phyloP scores from a whole-genome alignment of 2,113 vertebrate genomes.

The Toxotes chatareus region DNA sequence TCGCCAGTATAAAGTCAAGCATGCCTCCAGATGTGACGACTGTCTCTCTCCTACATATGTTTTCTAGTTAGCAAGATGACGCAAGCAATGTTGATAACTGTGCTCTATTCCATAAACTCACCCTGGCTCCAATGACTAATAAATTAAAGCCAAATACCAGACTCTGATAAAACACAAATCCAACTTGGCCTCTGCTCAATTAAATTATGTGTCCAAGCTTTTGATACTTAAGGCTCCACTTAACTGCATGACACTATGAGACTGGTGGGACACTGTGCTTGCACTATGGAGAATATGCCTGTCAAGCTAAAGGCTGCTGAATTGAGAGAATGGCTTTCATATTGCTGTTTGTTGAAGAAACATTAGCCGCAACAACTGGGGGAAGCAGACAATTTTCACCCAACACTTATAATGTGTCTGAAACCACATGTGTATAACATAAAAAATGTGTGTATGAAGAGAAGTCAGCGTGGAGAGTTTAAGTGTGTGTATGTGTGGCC shows the following conservation, averaged over 20 bases:
- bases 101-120: slow-evolving; percentile 15
- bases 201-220: slow-evolving; percentile 20
- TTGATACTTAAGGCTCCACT: slow-evolving; percentile 25
- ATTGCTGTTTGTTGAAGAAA: slow-evolving; percentile 53
- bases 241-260: slow-evolving; percentile 28
- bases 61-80: slow-evolving; percentile 9
- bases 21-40: background rate
- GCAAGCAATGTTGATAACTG: slow-evolving; percentile 28
- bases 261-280: slow-evolving; percentile 14
- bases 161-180: slow-evolving; percentile 31
- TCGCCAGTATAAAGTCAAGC: background rate
- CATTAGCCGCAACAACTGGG: slow-evolving; percentile 29
- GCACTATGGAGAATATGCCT: slow-evolving; percentile 33
- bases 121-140: slow-evolving; percentile 29
- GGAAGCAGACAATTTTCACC: slow-evolving; percentile 16
- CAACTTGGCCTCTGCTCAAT: slow-evolving; percentile 24
- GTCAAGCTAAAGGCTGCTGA: slow-evolving; percentile 27
- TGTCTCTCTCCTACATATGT: slow-evolving; percentile 1
- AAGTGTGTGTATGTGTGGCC: background rate
- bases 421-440: slow-evolving; percentile 64
- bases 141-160: slow-evolving; percentile 34
- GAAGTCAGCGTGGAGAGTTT: background rate
- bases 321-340: slow-evolving; percentile 43
- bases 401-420: slow-evolving; percentile 37
- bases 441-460: slow-evolving; percentile 50